A percentile compares a stretch with the other conserved stretches of the same genome.
These are phyloP conservation scores for Encarsia formosa DNA, from an alignment of 2,888 invertebrate genomes.

Conservation along the genomic window DNA sequence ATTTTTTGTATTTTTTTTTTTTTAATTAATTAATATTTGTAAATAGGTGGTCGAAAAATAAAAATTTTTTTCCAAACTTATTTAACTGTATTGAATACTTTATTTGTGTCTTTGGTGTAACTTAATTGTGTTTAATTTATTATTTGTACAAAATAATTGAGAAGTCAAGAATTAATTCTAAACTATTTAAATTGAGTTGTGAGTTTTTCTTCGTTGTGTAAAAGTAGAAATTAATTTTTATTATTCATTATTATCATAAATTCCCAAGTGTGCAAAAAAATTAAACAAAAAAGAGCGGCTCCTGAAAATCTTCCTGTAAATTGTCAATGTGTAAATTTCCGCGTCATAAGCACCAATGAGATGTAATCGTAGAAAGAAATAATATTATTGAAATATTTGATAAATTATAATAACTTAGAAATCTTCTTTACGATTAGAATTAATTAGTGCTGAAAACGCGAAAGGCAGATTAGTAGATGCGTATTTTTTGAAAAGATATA, in stretches of 20 bases:
- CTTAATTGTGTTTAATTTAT: too few species aligned
- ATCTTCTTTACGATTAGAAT: too few species aligned
- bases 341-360: slow-evolving; percentile 27
- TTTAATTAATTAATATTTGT: slow-evolving; percentile 18
- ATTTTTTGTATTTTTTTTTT: slow-evolving; percentile 17
- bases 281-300: slow-evolving; percentile 10
- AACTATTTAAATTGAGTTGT: slow-evolving; percentile 26
- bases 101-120: slow-evolving; percentile 23
- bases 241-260: slow-evolving; percentile 21
- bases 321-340: slow-evolving; percentile 40
- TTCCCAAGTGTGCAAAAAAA: slow-evolving; percentile 19
- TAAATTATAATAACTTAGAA: slow-evolving; percentile 14
- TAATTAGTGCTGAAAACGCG: too few species aligned
- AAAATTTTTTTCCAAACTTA: slow-evolving; percentile 9
- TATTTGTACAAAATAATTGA: slow-evolving; percentile 25
- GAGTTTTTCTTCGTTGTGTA: slow-evolving; percentile 20
- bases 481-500: slow-evolving; percentile 43
- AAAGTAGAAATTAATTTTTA: slow-evolving; percentile 20
- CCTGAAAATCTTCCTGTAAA: slow-evolving; percentile 31
- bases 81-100: slow-evolving; percentile 23
- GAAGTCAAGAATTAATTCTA: slow-evolving; percentile 23
- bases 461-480: slow-evolving; percentile 37
- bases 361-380: slow-evolving; percentile 17
- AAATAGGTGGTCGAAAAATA: slow-evolving; percentile 23
- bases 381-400: neutral